Evolutionary conservation across 2,888 invertebrate species (phyloP), one percentile per base, ranked within the genome.

Genomic region (Iselma pallidipennis): DNA sequence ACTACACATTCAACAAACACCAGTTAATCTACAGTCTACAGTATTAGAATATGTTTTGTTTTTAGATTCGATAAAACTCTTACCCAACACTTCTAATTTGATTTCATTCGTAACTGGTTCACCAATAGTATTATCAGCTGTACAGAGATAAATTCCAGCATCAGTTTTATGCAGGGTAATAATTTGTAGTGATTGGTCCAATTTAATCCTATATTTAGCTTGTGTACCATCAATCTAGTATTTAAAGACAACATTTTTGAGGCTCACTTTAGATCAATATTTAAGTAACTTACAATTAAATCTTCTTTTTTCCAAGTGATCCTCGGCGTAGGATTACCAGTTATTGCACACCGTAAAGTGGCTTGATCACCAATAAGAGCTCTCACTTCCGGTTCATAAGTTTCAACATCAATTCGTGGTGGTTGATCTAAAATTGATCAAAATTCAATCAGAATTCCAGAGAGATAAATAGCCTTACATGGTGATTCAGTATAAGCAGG

Each of bases 91-190:
- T 65, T 88, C 84, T 9, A 95, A 83, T 59, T 84, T 84, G 59
- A 93, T 85, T 80, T 92, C 88, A 69, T 85, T 86, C 72, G 88
- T 86, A 29, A 87, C 85, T 12, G 92, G 88, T 52, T 84, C 81
- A 16, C 91, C 92, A 25, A 91, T 81, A 2, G 87, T 87, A 80
- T 96, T 96, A 76, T 90, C 89, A 1, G 94, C 96, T 7, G 89
- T 85, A 76, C 96, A 96, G 57, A 91, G 86, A 80, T 96, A 97
- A 10, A 89, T 87, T 33, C 96, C 96, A 23, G 90, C 87, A 80
- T 97, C 96, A 57, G 89, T 88, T 68, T 87, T 88, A 76, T 89
- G 89, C 26, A 94, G 84, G 42, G 91, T 91, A 14, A 93, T 88
- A 65, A 97, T 94, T 80, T 94, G 91, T 55, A 96, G 83, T 2